Base-by-base conservation (phyloP, 2,797 vertebrate species). In the Diplodus puntazzo region DNA sequence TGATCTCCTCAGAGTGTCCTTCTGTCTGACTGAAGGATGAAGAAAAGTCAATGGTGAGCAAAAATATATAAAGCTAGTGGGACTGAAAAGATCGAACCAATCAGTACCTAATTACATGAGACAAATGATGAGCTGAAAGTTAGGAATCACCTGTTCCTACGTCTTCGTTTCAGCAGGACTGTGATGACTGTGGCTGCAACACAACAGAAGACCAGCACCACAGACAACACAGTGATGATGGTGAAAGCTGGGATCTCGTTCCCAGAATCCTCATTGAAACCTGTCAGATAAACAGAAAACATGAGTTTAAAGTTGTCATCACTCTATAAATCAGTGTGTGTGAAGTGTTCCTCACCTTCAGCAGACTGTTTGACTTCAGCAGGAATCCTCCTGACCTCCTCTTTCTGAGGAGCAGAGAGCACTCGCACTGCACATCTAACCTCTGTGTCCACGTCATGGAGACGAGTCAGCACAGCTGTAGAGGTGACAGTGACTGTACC, bases 301-400 rank as follows among this genome's bases (percentile, higher is more conserved):
- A 25, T 25, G 25, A 25, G 25, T 3, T 1, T 25, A 3, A 25
- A 25, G 25, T 45, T 6, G 2, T 5, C 0, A 18, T 61, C 0
- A 27, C 6, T 64, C 11, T 20, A 1, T 48, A 11, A n/a, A 23
- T 39, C 30, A 42, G 57, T 34, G 6, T 34, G 30, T 34, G 30
- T 6, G 30, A 34, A 34, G 30, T 34, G 30, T 7, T 34, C 6
- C 30, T 34, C 30, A 34, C 30, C 30, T 6, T 34, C 30, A 34
- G 30, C 30, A 34, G 30, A 34, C 30, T 34, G 30, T 34, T 34
- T 7, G 30, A 34, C 30, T 34, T 34, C 30, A 34, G 30, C 30
- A 34, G 30, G 30, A 13, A 86, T 54, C 18, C 0, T 18, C 45
- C 0, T 3, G 7, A 0, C 66, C 42, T 48, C 39, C 16, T 0